phyloP scores from a whole-genome alignment of 1,140 invertebrate genomes.

The Pogonognathellus flavescens region DNA sequence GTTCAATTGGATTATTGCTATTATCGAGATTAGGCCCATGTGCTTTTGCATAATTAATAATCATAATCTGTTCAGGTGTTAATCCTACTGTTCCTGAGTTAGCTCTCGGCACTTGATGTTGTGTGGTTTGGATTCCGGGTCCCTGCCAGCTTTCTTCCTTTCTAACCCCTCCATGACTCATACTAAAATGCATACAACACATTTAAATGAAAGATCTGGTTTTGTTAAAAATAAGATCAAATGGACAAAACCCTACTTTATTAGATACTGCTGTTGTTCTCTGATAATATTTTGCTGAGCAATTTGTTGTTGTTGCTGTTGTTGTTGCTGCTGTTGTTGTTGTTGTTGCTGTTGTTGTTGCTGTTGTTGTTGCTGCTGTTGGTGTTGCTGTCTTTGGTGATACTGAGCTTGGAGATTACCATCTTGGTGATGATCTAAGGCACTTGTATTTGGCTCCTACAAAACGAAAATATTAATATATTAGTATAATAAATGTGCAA shows the following conservation, averaged over 20 bases:
- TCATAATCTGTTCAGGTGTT: constrained; percentile 64
- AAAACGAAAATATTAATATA: constrained; percentile 67
- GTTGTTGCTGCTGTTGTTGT: constrained; percentile 55
- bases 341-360: background rate
- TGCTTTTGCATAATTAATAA: constrained; percentile 63
- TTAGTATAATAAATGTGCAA: background rate
- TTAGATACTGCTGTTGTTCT: constrained; percentile 67
- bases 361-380: constrained; percentile 45
- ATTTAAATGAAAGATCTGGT: background rate
- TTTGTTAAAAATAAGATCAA: background rate
- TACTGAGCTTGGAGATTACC: constrained; percentile 69
- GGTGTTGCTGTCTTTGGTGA: constrained; percentile 67
- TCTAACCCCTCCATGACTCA: constrained; percentile 6
- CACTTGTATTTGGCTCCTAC: constrained; percentile 73
- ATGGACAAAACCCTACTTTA: constrained; percentile 52
- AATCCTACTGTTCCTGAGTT: constrained; percentile 42
- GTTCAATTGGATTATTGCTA: constrained; percentile 62
- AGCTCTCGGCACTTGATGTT: constrained; percentile 18
- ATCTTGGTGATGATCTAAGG: constrained; percentile 69
- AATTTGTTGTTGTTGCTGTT: constrained; percentile 64
- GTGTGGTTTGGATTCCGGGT: background rate
- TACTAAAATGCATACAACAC: background rate
- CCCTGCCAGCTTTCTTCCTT: constrained; percentile 57
- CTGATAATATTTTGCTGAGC: constrained; percentile 65
- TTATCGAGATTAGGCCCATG: constrained; percentile 56